Conservation (phyloP, 2,888 invertebrate species). For the Helleia helle region DNA sequence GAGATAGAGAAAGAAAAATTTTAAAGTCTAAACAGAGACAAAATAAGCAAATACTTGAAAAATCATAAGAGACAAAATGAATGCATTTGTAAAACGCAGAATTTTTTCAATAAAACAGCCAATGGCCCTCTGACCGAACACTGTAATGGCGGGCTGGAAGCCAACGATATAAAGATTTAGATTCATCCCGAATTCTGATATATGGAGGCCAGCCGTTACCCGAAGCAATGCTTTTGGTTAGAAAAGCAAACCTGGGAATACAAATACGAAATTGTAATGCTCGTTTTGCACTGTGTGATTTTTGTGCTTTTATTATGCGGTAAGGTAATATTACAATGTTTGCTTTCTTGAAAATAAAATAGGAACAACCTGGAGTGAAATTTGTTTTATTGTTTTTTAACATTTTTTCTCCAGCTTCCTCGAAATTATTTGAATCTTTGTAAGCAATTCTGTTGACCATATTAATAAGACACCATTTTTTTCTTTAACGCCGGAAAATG, state of each 20-base stretch:
- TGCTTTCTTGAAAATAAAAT: no score
- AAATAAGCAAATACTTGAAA: neutral
- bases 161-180: constrained; percentile 51
- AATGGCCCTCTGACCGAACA: constrained; percentile 34
- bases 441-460: no score
- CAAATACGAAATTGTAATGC: constrained; percentile 17
- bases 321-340: no score
- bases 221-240: constrained; percentile 35
- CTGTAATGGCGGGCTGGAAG: constrained; percentile 32
- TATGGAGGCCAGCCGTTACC: constrained; percentile 39
- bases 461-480: no score
- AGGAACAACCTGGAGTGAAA: no score
- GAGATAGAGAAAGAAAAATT: no score
- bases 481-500: no score
- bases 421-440: no score
- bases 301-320: neutral
- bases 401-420: no score
- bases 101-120: constrained; percentile 33
- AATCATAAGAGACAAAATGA: neutral
- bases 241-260: constrained; percentile 18
- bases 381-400: no score
- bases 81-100: constrained; percentile 8
- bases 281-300: neutral
- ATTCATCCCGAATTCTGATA: constrained; percentile 43
- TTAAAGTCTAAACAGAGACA: neutral